Evolutionary conservation across 2,113 vertebrate genomes (phyloP).

Genomic region (Ammodytes dubius): DNA sequence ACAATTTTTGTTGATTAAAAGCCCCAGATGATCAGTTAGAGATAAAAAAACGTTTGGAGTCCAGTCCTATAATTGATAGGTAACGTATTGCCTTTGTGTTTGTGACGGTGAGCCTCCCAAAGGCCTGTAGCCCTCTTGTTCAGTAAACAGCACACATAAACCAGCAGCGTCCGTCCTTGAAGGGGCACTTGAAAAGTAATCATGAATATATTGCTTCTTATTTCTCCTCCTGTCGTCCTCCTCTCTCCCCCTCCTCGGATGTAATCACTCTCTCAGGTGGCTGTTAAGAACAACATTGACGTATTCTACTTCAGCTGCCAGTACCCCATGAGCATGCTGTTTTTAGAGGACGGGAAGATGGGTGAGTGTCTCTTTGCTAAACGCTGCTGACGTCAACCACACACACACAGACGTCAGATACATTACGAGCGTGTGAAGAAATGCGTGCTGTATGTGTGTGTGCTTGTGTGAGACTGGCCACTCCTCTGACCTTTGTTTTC

Average conservation of each 20-base stretch:
- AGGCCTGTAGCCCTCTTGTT: slow-evolving; percentile 3
- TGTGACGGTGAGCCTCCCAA: not conserved
- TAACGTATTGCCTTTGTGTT: not conserved
- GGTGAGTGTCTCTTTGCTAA: slow-evolving; percentile 86
- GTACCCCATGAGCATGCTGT: slow-evolving; percentile 96
- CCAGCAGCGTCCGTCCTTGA: slow-evolving; percentile 20
- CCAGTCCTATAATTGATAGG: not conserved
- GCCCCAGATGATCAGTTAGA: not conserved
- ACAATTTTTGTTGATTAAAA: not conserved
- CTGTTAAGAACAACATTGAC: slow-evolving; percentile 98
- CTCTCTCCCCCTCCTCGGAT: slow-evolving; percentile 26
- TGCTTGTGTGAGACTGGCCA: not conserved
- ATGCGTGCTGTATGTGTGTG: not conserved
- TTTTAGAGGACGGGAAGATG: slow-evolving; percentile 97
- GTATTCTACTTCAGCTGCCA: slow-evolving; percentile 99
- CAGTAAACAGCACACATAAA: slow-evolving; percentile 26
- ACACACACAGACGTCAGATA: slow-evolving; percentile 11
- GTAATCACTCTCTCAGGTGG: slow-evolving; percentile 87
- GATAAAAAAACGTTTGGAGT: not conserved
- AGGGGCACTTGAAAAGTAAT: slow-evolving; percentile 64
- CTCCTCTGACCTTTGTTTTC: not conserved
- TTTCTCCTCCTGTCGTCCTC: slow-evolving; percentile 29
- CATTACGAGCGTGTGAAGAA: slow-evolving; percentile 5
- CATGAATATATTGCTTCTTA: slow-evolving; percentile 43
- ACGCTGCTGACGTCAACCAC: slow-evolving; percentile 44